Evolutionary conservation across 2,113 vertebrate species (phyloP).

Genomic region (Arizona elegans): DNA sequence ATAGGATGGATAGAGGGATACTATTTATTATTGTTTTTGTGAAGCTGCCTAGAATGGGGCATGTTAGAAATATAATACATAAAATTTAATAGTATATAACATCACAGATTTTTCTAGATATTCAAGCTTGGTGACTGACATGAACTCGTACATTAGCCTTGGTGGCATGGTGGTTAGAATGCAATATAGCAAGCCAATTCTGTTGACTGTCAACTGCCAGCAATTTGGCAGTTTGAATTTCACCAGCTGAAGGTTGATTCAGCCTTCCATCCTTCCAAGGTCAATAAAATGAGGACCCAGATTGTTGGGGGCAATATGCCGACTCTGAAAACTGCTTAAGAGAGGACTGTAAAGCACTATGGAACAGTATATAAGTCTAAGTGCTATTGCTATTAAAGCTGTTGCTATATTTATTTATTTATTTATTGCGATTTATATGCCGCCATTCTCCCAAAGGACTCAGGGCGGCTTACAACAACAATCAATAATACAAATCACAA

Average conservation of each 20-base stretch:
- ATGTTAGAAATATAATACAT: background rate
- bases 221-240: background rate
- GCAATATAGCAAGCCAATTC: background rate
- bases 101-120: background rate
- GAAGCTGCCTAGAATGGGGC: background rate
- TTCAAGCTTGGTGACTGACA: background rate
- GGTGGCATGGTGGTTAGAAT: background rate
- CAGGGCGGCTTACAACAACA: too few species aligned
- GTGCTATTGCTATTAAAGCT: background rate
- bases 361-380: background rate
- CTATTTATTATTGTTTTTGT: background rate
- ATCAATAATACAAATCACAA: too few species aligned
- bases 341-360: background rate
- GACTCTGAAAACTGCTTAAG: background rate
- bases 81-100: background rate
- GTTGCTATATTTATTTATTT: background rate
- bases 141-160: background rate
- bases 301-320: background rate
- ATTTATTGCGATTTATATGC: too few species aligned
- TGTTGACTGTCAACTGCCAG: background rate
- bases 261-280: background rate
- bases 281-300: background rate
- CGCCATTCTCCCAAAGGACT: too few species aligned
- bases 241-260: background rate
- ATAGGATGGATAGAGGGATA: background rate